phyloP scores from a whole-genome alignment of 2,888 invertebrate species.

The Eulithis testata region DNA sequence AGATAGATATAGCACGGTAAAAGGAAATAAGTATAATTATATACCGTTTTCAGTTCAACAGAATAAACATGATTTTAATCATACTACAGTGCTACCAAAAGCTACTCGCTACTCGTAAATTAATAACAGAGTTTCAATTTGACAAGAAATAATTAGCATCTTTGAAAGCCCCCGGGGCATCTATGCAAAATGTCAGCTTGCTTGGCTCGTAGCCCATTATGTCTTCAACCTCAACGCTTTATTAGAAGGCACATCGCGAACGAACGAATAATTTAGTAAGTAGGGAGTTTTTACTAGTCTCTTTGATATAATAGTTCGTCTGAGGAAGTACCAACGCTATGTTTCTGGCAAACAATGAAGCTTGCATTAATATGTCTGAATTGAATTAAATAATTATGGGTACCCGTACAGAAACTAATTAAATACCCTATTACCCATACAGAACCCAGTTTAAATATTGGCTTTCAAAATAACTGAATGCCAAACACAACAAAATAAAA shows the following conservation, averaged over 20 bases:
- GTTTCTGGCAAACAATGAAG: no score
- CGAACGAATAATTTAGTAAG: conserved; percentile 11
- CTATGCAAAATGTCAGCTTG: conserved; percentile 22
- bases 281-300: conserved; percentile 7
- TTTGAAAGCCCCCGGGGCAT: conserved; percentile 12
- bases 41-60: no score
- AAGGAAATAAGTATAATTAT: no score
- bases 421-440: no score
- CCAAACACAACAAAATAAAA: conserved; percentile 4
- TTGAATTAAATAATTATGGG: no score
- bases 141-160: conserved; percentile 21
- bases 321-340: no score
- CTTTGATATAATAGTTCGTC: no score
- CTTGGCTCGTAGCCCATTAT: conserved; percentile 26
- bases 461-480: background rate
- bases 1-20: no score
- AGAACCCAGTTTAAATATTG: background rate
- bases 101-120: background rate
- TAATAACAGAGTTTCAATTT: conserved; percentile 2
- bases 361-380: no score
- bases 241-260: conserved; percentile 14
- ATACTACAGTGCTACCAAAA: no score
- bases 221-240: conserved; percentile 18
- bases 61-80: no score
- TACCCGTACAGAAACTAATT: no score